phyloP scores from a whole-genome alignment of 2,888 invertebrate genomes.

The Calliphora vomitoria region DNA sequence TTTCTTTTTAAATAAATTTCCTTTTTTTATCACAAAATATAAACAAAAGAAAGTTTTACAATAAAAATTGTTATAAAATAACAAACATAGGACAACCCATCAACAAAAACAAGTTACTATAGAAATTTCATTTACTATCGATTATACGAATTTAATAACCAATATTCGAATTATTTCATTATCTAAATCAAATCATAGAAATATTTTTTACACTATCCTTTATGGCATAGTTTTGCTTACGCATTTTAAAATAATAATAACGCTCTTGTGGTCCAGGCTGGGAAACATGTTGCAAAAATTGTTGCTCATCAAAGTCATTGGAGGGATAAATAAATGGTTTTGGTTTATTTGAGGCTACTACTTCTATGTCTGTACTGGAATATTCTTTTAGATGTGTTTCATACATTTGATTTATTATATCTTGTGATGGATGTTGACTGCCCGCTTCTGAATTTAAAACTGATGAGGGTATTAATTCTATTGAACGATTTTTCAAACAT shows the following conservation, averaged over 20 bases:
- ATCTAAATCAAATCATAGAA: conserved; percentile 3
- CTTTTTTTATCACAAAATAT: conserved; percentile 12
- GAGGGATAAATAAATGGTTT: conserved; percentile 75
- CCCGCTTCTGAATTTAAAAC: not conserved
- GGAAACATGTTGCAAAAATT: conserved; percentile 77
- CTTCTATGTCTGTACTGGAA: not conserved
- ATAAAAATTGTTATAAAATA: conserved; percentile 26
- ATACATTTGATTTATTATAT: conserved; percentile 22
- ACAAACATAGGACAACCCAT: conserved; percentile 9
- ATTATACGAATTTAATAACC: conserved; percentile 53
- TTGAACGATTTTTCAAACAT: conserved; percentile 56
- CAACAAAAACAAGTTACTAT: conserved; percentile 73
- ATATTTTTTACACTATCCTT: conserved; percentile 36
- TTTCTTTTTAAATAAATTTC: not conserved
- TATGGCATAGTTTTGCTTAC: conserved; percentile 45
- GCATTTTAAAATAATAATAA: conserved; percentile 66
- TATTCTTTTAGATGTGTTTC: not conserved
- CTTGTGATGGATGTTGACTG: not conserved
- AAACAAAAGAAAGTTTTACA: conserved; percentile 27
- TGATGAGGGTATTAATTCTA: conserved; percentile 32
- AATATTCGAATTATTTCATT: not conserved
- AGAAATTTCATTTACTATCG: conserved; percentile 73
- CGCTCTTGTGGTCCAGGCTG: conserved; percentile 77
- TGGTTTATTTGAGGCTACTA: rapidly evolving
- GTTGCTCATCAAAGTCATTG: conserved; percentile 75